phyloP scores from a whole-genome alignment of 2,888 invertebrate genomes.

The Clivina fossor region DNA sequence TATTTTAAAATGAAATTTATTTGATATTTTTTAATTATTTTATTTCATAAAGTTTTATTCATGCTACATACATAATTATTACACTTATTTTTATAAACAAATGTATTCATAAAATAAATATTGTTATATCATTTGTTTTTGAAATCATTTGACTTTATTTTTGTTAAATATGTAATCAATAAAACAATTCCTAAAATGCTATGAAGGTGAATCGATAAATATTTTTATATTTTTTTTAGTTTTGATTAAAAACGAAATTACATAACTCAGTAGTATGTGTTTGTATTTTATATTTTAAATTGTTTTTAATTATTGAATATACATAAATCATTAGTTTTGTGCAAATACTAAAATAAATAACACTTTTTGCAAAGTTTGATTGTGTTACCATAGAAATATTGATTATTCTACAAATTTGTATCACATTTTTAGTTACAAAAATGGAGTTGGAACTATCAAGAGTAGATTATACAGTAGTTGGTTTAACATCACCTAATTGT shows the following conservation, averaged over 20 bases:
- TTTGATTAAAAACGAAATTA: too few species aligned
- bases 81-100: slow-evolving; percentile 23
- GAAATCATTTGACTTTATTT: background rate
- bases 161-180: too few species aligned
- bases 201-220: too few species aligned
- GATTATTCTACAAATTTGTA: slow-evolving; percentile 1
- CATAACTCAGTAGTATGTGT: too few species aligned
- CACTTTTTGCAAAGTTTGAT: background rate
- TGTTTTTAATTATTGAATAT: too few species aligned
- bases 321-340: too few species aligned
- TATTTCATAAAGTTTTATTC: slow-evolving; percentile 2
- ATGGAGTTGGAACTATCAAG: slow-evolving; percentile 81
- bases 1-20: slow-evolving; percentile 2
- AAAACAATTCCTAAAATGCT: too few species aligned
- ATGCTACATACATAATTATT: slow-evolving; percentile 14
- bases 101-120: slow-evolving; percentile 24
- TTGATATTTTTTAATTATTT: slow-evolving; percentile 11
- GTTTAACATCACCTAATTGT: slow-evolving; percentile 75
- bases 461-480: slow-evolving; percentile 81
- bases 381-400: slow-evolving; percentile 28
- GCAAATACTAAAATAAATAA: too few species aligned
- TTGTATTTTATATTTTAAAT: too few species aligned
- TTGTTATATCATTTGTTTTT: slow-evolving; percentile 26
- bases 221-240: too few species aligned
- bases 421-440: slow-evolving; percentile 14